Evolutionary conservation across 2,888 invertebrate genomes (phyloP).

Genomic region (Plebejus anna): DNA sequence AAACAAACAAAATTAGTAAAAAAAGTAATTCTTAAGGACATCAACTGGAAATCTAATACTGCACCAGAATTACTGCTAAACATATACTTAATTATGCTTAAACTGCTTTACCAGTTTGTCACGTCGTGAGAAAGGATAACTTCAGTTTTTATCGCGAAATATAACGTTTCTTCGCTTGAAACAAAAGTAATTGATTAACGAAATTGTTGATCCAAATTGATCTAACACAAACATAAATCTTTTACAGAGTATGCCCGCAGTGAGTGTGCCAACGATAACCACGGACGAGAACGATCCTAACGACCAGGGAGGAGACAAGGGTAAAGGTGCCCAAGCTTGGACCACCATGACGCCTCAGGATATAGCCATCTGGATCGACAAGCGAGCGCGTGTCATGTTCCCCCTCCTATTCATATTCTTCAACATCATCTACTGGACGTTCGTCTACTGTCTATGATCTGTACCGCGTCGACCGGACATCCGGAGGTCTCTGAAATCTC

Average conservation of each 20-base stretch:
- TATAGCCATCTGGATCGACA: constrained; percentile 93
- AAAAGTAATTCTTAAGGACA: too few species aligned
- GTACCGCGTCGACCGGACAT: neutral
- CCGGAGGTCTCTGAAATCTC: constrained; percentile 17
- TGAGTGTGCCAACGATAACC: constrained; percentile 84
- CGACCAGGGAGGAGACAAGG: constrained; percentile 43
- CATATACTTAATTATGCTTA: too few species aligned
- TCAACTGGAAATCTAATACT: too few species aligned
- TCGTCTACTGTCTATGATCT: constrained; percentile 80
- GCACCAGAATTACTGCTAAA: too few species aligned
- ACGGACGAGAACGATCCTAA: constrained; percentile 84
- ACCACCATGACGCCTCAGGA: constrained; percentile 94
- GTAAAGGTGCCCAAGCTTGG: constrained; percentile 75
- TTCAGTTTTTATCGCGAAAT: too few species aligned
- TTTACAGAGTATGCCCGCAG: constrained; percentile 81
- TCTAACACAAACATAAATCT: neutral
- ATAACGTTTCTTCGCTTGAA: too few species aligned
- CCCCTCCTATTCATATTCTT: constrained; percentile 89
- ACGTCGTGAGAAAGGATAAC: too few species aligned
- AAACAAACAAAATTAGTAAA: too few species aligned
- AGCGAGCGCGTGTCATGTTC: constrained; percentile 87
- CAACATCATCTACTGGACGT: constrained; percentile 89
- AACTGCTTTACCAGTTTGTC: too few species aligned
- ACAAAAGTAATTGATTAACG: too few species aligned
- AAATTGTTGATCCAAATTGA: too few species aligned